Base-by-base conservation (phyloP, 2,888 invertebrate species). In the Noctua comes region DNA sequence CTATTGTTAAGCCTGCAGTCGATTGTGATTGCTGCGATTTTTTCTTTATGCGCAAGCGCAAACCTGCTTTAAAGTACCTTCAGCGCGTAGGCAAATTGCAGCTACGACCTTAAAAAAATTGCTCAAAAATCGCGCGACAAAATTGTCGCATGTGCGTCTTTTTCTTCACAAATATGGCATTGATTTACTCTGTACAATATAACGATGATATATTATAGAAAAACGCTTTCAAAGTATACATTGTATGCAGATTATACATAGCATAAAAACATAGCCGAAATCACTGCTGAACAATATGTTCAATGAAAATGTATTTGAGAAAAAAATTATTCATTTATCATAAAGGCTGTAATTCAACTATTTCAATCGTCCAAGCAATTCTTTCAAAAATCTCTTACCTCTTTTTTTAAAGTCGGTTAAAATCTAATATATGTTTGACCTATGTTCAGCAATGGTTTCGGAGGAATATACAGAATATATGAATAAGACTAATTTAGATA, bases 151-250 rank as follows among this genome's bases (percentile, higher is more conserved):
- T 79, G 79, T 84, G 66, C 40, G 77, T 48, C 4, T 59, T 76
- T 75, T 77, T 81, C 69, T 80, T 84, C 66, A 82, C 81, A 83
- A 80, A 85, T 87, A 88, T 88, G 86, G 68, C 76, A 79, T 64
- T 73, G 79, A 79, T 73, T 69, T 65, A 83, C 71, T 88, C 77
- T 91, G 90, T 92, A 91, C 88, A 90, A 89, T 91, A 90, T 92
- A 89, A 92, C 86, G 89, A 89, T 83, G 84, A 88, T 87, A 89
- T 89, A 85, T 86, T 93, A 94, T 93, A 94, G 93, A 91, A 89
- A 93, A 93, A 94, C 94, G 95, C 95, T 95, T 95, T 94, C 87
- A 89, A 93, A 85, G 94, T 95, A 95, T 95, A 95, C 95, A 94
- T 93, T 93, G 92, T 94, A 94, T 92, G 94, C 94, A 94, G 91